phyloP scores from a whole-genome alignment of 2,888 invertebrate genomes.

The Polymixis lichenea region DNA sequence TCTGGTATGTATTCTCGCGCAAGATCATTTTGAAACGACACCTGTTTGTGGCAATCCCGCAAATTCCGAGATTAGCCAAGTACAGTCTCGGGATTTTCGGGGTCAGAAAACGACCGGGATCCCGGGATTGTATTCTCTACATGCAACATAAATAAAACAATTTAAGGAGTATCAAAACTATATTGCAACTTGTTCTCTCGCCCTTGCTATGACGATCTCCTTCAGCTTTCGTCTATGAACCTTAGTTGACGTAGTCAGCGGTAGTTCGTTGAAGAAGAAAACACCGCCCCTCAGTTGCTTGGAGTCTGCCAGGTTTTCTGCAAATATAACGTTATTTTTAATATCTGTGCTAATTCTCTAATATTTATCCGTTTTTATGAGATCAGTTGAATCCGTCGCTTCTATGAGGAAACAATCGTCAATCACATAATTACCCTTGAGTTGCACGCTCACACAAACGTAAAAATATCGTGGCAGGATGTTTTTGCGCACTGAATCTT shows the following conservation, averaged over 20 bases:
- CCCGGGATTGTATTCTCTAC: no score
- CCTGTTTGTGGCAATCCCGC: no score
- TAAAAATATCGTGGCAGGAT: no score
- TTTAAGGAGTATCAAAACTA: neutral
- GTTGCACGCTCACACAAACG: no score
- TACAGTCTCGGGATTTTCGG: no score
- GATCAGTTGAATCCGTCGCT: neutral
- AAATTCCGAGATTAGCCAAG: no score
- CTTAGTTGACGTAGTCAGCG: slow-evolving; percentile 73
- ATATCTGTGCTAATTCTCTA: neutral
- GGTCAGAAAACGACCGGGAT: no score
- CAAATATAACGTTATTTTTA: slow-evolving; percentile 26
- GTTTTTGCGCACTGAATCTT: no score
- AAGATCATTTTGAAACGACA: no score
- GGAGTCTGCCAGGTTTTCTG: slow-evolving; percentile 69
- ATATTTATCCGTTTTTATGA: neutral
- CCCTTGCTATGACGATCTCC: slow-evolving; percentile 69
- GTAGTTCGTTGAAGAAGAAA: slow-evolving; percentile 73
- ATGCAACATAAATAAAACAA: slow-evolving; percentile 3
- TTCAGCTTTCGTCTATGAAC: slow-evolving; percentile 72
- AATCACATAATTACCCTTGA: no score
- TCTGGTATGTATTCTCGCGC: no score
- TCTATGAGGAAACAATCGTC: no score
- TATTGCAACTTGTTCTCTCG: neutral
- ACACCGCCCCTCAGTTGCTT: slow-evolving; percentile 78